Conservation (phyloP, 2,888 invertebrate species). For the Linhomoeus sp. region DNA sequence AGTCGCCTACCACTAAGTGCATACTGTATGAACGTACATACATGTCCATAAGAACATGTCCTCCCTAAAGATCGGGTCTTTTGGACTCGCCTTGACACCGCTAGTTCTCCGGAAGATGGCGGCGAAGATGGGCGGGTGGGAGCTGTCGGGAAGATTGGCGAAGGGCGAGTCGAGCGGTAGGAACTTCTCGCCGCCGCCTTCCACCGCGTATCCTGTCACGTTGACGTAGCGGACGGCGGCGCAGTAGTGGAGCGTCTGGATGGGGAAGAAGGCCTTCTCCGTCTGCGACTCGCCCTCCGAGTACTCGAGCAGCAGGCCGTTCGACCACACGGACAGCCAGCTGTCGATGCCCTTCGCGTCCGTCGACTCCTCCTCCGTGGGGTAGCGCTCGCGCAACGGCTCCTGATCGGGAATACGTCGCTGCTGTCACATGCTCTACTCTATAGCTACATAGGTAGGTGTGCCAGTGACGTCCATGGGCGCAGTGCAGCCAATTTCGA, state of each 20-base stretch:
- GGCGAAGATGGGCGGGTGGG: constrained; percentile 87
- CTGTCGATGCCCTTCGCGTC: constrained; percentile 76
- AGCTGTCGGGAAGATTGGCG: constrained; percentile 68
- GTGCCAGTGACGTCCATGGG: background rate
- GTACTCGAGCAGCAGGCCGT: constrained; percentile 75
- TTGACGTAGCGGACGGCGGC: constrained; percentile 69
- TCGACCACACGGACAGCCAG: constrained; percentile 82
- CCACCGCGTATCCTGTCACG: constrained; percentile 39
- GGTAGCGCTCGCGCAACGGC: constrained; percentile 80
- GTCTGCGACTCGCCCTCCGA: constrained; percentile 82
- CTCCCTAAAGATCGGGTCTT: no score
- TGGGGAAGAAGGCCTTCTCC: constrained; percentile 83
- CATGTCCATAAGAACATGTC: no score
- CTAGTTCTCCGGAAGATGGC: constrained; percentile 83
- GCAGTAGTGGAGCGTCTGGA: constrained; percentile 81
- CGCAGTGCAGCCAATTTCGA: no score
- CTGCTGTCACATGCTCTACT: no score
- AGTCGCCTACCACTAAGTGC: no score
- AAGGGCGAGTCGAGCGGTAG: constrained; percentile 87
- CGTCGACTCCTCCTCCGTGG: constrained; percentile 60
- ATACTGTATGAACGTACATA: no score
- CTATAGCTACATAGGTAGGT: no score
- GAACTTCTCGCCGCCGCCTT: constrained; percentile 39
- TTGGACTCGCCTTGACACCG: constrained; percentile 92
- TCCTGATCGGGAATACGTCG: constrained; percentile 43